Evolutionary conservation across 2,888 invertebrate species (phyloP), one percentile per base, ranked within the genome.

Genomic region (Amphipyra berbera): DNA sequence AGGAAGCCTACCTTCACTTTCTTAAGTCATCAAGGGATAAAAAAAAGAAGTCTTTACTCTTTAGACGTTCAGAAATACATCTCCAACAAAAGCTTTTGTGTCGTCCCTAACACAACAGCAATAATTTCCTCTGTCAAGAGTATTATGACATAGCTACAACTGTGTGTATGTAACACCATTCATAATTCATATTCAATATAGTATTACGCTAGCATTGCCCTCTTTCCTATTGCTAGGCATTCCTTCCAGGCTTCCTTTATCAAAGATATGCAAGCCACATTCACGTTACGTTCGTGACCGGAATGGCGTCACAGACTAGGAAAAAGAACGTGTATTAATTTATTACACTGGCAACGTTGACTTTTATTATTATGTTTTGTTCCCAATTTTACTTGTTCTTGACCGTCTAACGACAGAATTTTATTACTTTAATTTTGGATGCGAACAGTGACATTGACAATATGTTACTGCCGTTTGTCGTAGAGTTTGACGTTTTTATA

Each of bases 381-480:
- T 13, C 38, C 27, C 27, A 40, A 42, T 57, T 66, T 57, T 1
- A 42, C 47, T 44, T 57, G 50, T 12, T 65, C 56, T 50, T 72
- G 41, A 50, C 41, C 37, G 35, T 35, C 21, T 8, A 27, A 42
- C 71, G 33, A 49, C 50, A 52, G 42, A 55, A 41, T 33, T 47
- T 66, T 66, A 72, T 57, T 52, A 49, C 10, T 64, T 44, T 66
- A 42, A 21, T 56, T 65, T 30, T 30, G 7, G 6, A 30, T 30
- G 7, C 49, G 38, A 53, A 35, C 9, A 14, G 9, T 48, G 59
- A 4, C 46, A 30, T 30, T 40, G 40, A 40, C n/a, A 10, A 46
- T 33, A 33, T 12, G n/a, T 2, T 13, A n/a, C 5, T 38, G 10
- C 30, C 30, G 21, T 21, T 21, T 21, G n/a, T n/a, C n/a, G n/a